Evolutionary conservation across 2,797 vertebrate species (phyloP).

Genomic region (Sebastes goodei): DNA sequence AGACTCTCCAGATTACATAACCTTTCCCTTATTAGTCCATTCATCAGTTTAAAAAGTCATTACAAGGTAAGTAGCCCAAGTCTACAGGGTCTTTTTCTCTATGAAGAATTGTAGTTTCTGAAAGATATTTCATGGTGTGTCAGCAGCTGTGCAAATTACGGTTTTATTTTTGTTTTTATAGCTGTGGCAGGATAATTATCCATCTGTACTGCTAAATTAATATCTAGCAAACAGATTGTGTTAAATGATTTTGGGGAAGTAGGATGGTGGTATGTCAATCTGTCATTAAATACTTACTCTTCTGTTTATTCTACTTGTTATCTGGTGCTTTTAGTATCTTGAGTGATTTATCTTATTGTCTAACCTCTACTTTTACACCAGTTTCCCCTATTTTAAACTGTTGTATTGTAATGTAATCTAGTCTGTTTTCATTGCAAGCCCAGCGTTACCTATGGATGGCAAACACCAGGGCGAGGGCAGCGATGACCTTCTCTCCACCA

Average conservation of each 20-base stretch:
- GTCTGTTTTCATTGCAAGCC: neutral
- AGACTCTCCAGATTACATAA: neutral
- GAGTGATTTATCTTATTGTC: neutral
- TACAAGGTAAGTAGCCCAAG: neutral
- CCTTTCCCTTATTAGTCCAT: neutral
- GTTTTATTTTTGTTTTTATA: neutral
- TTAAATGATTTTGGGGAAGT: neutral
- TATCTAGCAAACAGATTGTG: neutral
- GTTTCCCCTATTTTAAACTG: neutral
- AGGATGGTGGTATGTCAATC: neutral
- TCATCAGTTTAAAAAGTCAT: neutral
- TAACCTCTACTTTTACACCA: neutral
- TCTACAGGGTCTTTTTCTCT: neutral
- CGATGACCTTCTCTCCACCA: conserved; percentile 94
- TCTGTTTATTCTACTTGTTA: neutral
- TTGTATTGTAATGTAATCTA: neutral
- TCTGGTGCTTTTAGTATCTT: neutral
- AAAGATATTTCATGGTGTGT: neutral
- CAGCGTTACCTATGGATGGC: conserved; percentile 90
- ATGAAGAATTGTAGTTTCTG: neutral
- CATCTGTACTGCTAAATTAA: neutral
- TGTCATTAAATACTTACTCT: neutral
- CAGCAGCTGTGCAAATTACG: neutral
- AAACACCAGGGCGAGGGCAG: conserved; percentile 92
- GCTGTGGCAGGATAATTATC: neutral